phyloP scores from a whole-genome alignment of 2,797 vertebrate species.

The Lates japonicus region DNA sequence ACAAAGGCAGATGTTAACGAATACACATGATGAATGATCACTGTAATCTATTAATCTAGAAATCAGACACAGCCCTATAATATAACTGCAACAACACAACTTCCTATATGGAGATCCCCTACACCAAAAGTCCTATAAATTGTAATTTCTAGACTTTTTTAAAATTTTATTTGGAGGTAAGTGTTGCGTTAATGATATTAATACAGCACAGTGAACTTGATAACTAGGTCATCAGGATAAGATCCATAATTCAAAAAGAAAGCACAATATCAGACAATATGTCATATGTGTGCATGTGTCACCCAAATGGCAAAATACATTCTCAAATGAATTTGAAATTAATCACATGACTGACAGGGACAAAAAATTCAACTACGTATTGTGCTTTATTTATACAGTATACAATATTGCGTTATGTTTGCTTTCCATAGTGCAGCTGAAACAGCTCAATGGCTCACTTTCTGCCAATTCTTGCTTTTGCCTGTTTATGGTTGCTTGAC shows the following conservation, averaged over 20 bases:
- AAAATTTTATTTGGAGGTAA: neutral
- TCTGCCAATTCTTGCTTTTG: too few species aligned
- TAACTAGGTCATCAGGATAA: neutral
- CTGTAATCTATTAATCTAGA: too few species aligned
- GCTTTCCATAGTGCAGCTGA: neutral
- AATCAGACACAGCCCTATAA: neutral
- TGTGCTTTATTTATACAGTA: too few species aligned
- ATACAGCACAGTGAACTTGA: neutral
- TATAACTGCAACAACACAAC: neutral
- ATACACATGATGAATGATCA: neutral
- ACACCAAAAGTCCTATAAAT: neutral
- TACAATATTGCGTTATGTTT: neutral
- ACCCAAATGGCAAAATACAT: neutral
- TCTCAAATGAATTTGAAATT: neutral
- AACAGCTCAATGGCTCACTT: too few species aligned
- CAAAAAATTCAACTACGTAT: too few species aligned
- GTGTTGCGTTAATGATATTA: neutral
- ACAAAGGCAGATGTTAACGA: too few species aligned
- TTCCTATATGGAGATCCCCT: constrained; percentile 29
- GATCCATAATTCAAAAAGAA: too few species aligned
- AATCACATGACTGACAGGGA: too few species aligned
- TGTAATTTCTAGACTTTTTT: too few species aligned
- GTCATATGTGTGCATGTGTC: neutral
- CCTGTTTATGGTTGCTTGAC: neutral
- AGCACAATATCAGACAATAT: neutral